Evolutionary conservation across 2,113 vertebrate species (phyloP).

Genomic region (Emberiza fucata): DNA sequence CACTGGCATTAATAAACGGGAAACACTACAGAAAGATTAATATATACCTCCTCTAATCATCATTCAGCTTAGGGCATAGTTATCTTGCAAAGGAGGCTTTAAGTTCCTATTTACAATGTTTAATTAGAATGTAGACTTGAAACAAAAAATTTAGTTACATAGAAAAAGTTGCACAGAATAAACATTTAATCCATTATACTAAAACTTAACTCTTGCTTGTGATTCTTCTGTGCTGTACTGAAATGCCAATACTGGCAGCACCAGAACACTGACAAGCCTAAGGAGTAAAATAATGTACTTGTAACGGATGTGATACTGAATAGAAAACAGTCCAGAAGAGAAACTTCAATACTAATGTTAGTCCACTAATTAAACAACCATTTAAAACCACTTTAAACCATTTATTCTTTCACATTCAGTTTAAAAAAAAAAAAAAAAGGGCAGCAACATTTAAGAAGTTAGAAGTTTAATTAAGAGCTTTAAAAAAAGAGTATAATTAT

Average conservation of each 20-base stretch:
- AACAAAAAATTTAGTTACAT: not conserved
- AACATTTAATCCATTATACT: not conserved
- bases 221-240: not conserved
- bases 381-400: not conserved
- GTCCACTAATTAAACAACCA: not conserved
- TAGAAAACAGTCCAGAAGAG: not conserved
- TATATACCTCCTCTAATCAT: not conserved
- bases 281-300: not conserved
- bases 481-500: not conserved
- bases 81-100: not conserved
- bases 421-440: not conserved
- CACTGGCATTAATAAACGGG: not conserved
- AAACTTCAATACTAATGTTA: not conserved
- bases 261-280: not conserved
- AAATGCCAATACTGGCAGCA: not conserved
- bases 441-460: fast-evolving
- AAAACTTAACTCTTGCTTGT: not conserved
- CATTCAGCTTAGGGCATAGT: not conserved
- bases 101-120: not conserved
- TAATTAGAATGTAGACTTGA: not conserved
- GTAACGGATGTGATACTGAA: not conserved
- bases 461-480: not conserved
- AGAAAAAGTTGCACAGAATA: not conserved
- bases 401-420: not conserved
- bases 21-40: not conserved